Conservation (phyloP, 2,888 invertebrate species). For the Phania funesta region DNA sequence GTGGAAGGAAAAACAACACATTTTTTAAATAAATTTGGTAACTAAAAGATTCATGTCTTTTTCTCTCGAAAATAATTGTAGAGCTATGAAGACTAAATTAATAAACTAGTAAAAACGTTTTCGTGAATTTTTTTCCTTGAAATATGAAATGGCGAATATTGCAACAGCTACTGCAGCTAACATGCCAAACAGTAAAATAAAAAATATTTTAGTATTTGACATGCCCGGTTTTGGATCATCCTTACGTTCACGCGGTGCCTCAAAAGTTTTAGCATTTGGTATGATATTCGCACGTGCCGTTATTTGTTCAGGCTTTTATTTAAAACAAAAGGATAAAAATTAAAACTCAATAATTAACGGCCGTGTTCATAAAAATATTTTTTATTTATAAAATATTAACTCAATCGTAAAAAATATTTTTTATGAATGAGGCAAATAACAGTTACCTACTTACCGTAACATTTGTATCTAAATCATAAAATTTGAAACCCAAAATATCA, state of each 20-base stretch:
- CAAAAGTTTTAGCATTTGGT: slow-evolving; percentile 93
- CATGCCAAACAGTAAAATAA: slow-evolving; percentile 91
- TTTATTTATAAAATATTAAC: too few relatives aligned
- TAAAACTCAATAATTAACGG: background rate
- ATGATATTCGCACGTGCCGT: slow-evolving; percentile 89
- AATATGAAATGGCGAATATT: slow-evolving; percentile 94
- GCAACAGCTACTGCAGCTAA: slow-evolving; percentile 90
- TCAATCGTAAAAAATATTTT: too few relatives aligned
- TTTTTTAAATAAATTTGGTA: slow-evolving; percentile 40
- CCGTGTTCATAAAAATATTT: too few relatives aligned
- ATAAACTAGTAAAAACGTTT: slow-evolving; percentile 85
- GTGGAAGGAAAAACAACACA: slow-evolving; percentile 24
- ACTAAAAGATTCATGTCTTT: slow-evolving; percentile 56
- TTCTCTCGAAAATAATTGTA: slow-evolving; percentile 59
- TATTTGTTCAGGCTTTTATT: slow-evolving; percentile 74
- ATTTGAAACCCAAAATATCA: slow-evolving; percentile 94
- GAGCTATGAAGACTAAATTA: slow-evolving; percentile 32
- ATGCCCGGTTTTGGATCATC: slow-evolving; percentile 93
- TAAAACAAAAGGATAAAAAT: background rate
- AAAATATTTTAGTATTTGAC: slow-evolving; percentile 94
- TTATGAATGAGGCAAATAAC: background rate
- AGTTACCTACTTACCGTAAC: slow-evolving; percentile 80
- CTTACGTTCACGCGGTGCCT: slow-evolving; percentile 93
- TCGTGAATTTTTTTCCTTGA: slow-evolving; percentile 94
- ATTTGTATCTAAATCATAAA: slow-evolving; percentile 93